phyloP scores from a whole-genome alignment of 2,888 invertebrate genomes.

The Lasioglossum figueresi region DNA sequence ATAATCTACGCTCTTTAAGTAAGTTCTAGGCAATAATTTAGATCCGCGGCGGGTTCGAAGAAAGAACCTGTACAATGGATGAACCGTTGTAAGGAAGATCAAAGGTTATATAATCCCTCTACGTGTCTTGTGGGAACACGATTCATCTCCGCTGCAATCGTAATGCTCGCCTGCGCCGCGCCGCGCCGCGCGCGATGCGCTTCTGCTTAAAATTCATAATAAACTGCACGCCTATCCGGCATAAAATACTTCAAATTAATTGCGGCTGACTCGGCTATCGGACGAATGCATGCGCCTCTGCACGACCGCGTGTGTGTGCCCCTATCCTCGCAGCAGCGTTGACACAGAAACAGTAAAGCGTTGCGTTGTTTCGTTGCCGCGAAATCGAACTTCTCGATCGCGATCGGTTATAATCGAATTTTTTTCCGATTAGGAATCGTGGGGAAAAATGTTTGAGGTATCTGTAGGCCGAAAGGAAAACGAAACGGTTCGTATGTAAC shows the following conservation, averaged over 20 bases:
- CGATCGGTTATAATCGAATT: background rate
- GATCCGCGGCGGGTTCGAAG: constrained; percentile 69
- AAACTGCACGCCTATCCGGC: constrained; percentile 64
- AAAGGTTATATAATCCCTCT: constrained; percentile 75
- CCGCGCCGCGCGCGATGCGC: constrained; percentile 56
- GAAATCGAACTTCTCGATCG: background rate
- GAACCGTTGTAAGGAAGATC: constrained; percentile 74
- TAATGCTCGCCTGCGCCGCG: constrained; percentile 63
- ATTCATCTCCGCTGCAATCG: constrained; percentile 73
- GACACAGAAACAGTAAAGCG: constrained; percentile 48
- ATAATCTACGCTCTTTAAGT: constrained; percentile 74
- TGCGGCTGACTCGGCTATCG: constrained; percentile 52
- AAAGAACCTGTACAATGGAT: constrained; percentile 74
- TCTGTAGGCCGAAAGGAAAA: background rate
- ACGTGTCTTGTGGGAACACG: constrained; percentile 74
- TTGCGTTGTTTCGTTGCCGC: background rate
- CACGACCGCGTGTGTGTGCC: background rate
- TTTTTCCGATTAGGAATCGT: background rate
- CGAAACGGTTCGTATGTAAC: background rate
- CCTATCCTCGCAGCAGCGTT: constrained; percentile 2
- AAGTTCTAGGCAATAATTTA: constrained; percentile 74
- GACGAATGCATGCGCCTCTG: background rate
- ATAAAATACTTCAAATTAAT: constrained; percentile 66
- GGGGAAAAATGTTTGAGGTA: background rate
- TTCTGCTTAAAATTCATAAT: constrained; percentile 71